Evolutionary conservation across 2,888 invertebrate genomes (phyloP).

Genomic region (Dendrolimus pini): DNA sequence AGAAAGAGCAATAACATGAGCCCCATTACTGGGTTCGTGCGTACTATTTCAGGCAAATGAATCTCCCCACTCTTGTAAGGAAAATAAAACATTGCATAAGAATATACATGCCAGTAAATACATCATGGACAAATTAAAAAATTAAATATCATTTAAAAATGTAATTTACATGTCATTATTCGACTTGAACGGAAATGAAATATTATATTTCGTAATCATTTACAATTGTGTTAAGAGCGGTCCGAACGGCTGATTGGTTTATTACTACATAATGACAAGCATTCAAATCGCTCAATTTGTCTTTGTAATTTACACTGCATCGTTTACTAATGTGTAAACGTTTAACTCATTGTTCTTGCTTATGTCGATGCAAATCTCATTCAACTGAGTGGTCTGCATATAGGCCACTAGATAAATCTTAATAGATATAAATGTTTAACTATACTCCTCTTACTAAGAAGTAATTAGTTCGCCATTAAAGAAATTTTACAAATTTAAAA

Average conservation of each 20-base stretch:
- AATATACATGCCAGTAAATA: no score
- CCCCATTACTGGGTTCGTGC: no score
- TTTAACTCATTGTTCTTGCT: conserved; percentile 40
- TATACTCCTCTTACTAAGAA: no score
- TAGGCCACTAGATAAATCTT: conserved; percentile 42
- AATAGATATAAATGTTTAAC: conserved; percentile 32
- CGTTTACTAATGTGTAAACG: conserved; percentile 31
- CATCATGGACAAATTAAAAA: no score
- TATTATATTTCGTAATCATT: conserved; percentile 4
- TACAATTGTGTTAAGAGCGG: conserved; percentile 7
- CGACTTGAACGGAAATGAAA: background rate
- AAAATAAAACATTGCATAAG: no score
- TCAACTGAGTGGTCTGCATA: conserved; percentile 41
- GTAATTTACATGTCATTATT: background rate
- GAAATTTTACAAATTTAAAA: no score
- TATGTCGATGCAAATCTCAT: conserved; percentile 42
- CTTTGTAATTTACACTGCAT: conserved; percentile 33
- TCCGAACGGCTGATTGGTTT: conserved; percentile 25
- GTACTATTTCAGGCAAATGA: no score
- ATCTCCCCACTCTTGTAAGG: no score
- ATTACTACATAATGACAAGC: conserved; percentile 25
- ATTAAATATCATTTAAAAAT: no score
- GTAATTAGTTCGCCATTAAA: no score
- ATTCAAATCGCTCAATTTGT: conserved; percentile 38
- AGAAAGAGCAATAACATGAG: no score